A percentile compares a stretch with the other conserved stretches of the same genome.
Conservation (phyloP, 2,888 invertebrate species). For the Melanostoma mellinum region DNA sequence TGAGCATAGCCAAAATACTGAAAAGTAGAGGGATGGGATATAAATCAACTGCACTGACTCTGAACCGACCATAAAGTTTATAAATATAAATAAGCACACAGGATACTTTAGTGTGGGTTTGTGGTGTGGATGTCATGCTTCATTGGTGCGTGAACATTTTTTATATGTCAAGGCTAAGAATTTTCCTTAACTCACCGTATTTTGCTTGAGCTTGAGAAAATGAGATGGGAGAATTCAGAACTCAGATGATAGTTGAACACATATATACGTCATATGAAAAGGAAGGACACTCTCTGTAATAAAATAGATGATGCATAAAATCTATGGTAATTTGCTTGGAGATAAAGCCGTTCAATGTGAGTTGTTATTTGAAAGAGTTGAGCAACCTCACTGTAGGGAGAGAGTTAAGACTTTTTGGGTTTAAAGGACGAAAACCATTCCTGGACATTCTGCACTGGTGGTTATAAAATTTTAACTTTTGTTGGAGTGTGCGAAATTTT, state of each 20-base stretch:
- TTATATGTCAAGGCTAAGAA: slow-evolving; percentile 60
- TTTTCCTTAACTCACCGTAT: slow-evolving; percentile 17
- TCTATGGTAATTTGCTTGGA: slow-evolving; percentile 51
- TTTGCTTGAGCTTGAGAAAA: slow-evolving; percentile 5
- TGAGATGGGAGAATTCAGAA: too few relatives aligned
- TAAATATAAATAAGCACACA: slow-evolving; percentile 30
- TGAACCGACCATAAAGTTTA: slow-evolving; percentile 56
- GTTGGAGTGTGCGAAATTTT: too few relatives aligned
- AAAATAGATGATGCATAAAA: slow-evolving; percentile 57
- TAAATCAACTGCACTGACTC: slow-evolving; percentile 64
- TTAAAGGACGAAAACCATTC: too few relatives aligned
- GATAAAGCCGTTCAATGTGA: slow-evolving; percentile 32
- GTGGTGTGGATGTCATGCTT: slow-evolving; percentile 48
- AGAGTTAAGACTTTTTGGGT: too few relatives aligned
- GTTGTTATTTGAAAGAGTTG: slow-evolving; percentile 6
- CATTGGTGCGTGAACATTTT: slow-evolving; percentile 65
- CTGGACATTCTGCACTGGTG: too few relatives aligned
- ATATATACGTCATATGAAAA: background rate
- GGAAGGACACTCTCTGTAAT: background rate
- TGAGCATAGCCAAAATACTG: too few relatives aligned
- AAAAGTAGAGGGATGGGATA: slow-evolving; percentile 9
- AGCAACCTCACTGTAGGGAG: too few relatives aligned
- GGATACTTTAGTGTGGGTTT: slow-evolving; percentile 15
- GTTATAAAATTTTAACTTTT: too few relatives aligned
- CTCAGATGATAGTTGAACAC: too few relatives aligned